Evolutionary conservation across 2,113 vertebrate species (phyloP).

Genomic region (Sander lucioperca): DNA sequence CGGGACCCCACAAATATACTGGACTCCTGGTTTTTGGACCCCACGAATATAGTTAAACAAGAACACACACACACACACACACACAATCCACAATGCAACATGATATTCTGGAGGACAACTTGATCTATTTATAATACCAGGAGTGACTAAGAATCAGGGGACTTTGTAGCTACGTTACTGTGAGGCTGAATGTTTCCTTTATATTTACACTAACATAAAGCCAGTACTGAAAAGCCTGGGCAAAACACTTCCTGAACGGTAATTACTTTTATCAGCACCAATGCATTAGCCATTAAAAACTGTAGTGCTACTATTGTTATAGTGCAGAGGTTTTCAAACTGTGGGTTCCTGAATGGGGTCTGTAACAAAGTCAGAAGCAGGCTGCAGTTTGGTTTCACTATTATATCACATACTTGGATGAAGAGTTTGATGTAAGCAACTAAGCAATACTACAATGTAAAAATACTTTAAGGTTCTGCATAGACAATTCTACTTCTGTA

Average conservation of each 20-base stretch:
- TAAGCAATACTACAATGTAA: neutral
- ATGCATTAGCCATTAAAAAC: neutral
- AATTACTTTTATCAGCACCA: neutral
- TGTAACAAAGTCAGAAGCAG: neutral
- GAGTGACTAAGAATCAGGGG: conserved; percentile 52
- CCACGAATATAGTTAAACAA: too few species aligned
- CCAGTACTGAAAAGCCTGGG: neutral
- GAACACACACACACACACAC: conserved; percentile 28
- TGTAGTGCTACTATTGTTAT: neutral
- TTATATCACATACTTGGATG: neutral
- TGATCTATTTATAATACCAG: conserved; percentile 60
- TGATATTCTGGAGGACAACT: conserved; percentile 39
- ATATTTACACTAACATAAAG: conserved; percentile 11
- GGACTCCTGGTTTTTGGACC: too few species aligned
- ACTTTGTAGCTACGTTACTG: conserved; percentile 34
- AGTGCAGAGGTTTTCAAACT: neutral
- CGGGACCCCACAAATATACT: too few species aligned
- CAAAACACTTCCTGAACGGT: conserved; percentile 16
- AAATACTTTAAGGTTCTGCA: neutral
- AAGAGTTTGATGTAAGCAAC: neutral
- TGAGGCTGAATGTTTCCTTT: neutral
- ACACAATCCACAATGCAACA: conserved; percentile 50
- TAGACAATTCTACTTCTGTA: neutral
- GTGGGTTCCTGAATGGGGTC: neutral
- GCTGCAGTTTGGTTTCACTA: neutral